A percentile compares a stretch with the other conserved stretches of the same genome.
These are phyloP conservation scores for Colostygia pectinataria DNA, from an alignment of 2,888 invertebrate genomes.

Conservation along the genomic window DNA sequence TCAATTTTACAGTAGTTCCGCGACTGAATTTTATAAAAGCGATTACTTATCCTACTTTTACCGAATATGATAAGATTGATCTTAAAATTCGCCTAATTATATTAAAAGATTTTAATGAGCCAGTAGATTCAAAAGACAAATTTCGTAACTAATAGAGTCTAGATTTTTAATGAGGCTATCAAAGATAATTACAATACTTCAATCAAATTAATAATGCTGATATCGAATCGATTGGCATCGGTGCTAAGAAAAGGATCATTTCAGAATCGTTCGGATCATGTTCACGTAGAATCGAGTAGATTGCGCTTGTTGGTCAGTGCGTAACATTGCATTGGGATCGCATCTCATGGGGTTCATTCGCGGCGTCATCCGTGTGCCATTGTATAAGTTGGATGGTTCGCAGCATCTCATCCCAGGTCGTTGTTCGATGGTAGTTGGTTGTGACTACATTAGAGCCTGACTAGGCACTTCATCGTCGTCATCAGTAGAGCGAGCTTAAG, in stretches of 20 bases:
- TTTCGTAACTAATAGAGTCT: conserved; percentile 37
- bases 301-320: conserved; percentile 65
- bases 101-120: conserved; percentile 50
- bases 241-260: conserved; percentile 69
- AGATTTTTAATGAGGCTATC: conserved; percentile 61
- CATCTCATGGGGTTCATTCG: conserved; percentile 49
- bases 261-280: conserved; percentile 59
- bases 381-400: conserved; percentile 46
- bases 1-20: conserved; percentile 75
- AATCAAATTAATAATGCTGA: conserved; percentile 58
- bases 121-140: conserved; percentile 36
- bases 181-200: conserved; percentile 59
- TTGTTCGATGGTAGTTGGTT: conserved; percentile 35
- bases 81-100: conserved; percentile 57
- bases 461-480: conserved; percentile 35
- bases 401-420: conserved; percentile 28
- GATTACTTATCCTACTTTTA: conserved; percentile 71
- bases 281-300: conserved; percentile 59
- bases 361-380: conserved; percentile 69
- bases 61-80: conserved; percentile 67
- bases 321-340: conserved; percentile 52
- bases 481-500: conserved; percentile 58
- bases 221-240: conserved; percentile 63
- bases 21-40: conserved; percentile 80
- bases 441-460: conserved; percentile 43